Conservation (phyloP, 2,113 vertebrate genomes). For the Rhadina sibilatrix region DNA sequence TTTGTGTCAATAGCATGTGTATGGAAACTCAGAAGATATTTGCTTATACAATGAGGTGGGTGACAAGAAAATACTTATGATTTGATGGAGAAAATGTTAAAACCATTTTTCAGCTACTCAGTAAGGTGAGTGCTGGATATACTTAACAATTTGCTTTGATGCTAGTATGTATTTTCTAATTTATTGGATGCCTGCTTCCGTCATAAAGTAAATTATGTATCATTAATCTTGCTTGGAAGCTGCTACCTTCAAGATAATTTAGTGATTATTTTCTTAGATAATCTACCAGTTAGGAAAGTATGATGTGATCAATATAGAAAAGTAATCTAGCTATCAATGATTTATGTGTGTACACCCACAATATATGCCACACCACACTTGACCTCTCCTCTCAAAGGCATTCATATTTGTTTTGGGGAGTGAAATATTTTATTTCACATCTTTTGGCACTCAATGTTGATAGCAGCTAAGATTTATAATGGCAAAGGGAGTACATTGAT, state of each 20-base stretch:
- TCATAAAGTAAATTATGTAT: slow-evolving; percentile 74
- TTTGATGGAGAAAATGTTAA: slow-evolving; percentile 48
- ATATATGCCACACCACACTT: neutral
- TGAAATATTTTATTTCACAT: slow-evolving; percentile 39
- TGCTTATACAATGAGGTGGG: neutral
- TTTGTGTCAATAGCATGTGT: neutral
- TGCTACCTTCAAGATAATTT: slow-evolving; percentile 71
- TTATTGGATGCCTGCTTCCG: slow-evolving; percentile 77
- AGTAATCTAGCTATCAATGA: slow-evolving; percentile 41
- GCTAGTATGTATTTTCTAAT: slow-evolving; percentile 71
- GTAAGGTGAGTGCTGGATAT: slow-evolving; percentile 57
- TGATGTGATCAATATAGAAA: slow-evolving; percentile 57
- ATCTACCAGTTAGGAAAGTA: slow-evolving; percentile 58
- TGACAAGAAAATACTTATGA: slow-evolving; percentile 38
- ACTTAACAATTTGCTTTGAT: slow-evolving; percentile 71
- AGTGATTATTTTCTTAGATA: slow-evolving; percentile 73
- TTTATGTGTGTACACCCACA: neutral
- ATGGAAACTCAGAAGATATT: neutral
- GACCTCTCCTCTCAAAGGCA: slow-evolving; percentile 20
- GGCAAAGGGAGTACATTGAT: neutral
- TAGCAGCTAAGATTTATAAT: slow-evolving; percentile 23
- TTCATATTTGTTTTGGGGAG: slow-evolving; percentile 9
- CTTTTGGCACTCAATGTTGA: neutral
- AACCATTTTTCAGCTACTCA: slow-evolving; percentile 66
- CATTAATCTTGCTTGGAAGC: slow-evolving; percentile 74